Base-by-base conservation (phyloP, 2,113 vertebrate genomes). In the Agapornis roseicollis region DNA sequence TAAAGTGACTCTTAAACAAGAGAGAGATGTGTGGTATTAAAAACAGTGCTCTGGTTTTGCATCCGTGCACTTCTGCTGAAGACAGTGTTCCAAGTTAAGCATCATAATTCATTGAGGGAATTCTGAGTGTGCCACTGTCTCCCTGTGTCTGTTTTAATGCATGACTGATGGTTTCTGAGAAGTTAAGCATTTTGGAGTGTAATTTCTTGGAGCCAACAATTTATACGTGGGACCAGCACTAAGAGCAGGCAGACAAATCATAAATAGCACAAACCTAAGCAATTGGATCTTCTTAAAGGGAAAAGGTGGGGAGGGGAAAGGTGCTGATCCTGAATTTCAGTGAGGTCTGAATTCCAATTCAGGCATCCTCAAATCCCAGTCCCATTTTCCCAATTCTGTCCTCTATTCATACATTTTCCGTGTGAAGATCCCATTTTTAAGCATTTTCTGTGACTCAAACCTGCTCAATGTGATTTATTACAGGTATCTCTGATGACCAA, bases 1-100 rank as follows among this genome's bases (percentile, higher is more conserved):
- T 7, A 28, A 60, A 76, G 56, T 24, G 70, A 46, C 60, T 91
- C 74, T 65, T 41, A 8, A 39, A 58, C 9, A 7, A 3, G 4
- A n/a, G 29, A 47, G 41, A 52, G 46, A 41, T 1, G 29, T 3
- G 49, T 0, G 5, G 10, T 27, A 66, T 46, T 29, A 39, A 64
- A 88, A 78, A 29, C 3, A 39, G 29, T 0, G 0, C 20, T 29
- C 61, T 31, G 60, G 7, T 7, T 58, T 61, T 50, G 11, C 18
- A 23, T 0, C 2, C 1, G 2, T 5, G 27, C 17, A 3, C 3
- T 50, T 70, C 2, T 33, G 22, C 56, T 71, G 76, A 81, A 39
- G 65, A 4, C 6, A 74, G 50, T 17, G 25, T 39, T 58, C 47
- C 47, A 5, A 33, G 69, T 8, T 68, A 23, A 58, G 60, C 33